Base-by-base conservation (phyloP, 2,113 vertebrate species). In the Hoplias malabaricus region DNA sequence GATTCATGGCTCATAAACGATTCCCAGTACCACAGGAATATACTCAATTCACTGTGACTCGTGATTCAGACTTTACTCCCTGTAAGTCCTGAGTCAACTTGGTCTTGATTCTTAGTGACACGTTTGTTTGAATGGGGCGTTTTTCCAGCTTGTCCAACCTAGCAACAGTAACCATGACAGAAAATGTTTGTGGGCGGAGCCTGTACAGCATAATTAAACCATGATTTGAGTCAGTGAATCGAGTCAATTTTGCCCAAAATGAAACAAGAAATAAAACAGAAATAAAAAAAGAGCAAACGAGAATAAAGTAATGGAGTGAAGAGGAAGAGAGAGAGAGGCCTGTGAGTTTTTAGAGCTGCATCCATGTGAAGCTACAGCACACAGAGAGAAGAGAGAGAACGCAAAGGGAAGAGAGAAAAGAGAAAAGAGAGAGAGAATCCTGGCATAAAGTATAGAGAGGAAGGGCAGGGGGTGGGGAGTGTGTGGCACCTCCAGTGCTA, bases 301-400 rank as follows among this genome's bases (percentile, higher is more conserved):
- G 27, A 50, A 43, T 61, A 38, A 62, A 29, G 59, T 61, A 57
- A 61, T 61, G 23, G 1, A 77, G 46, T 68, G 42, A 61, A 46
- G 31, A 66, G 46, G 34, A 66, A 67, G 23, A 59, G 36, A 42
- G 50, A 65, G 67, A 50, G 62, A 34, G 19, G 42, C 25, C 16
- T 29, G 19, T 59, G 11, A 56, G 12, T 40, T 43, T 70, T 16
- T 59, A 72, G 29, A 69, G 84, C 86, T 31, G 74, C 79, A 93
- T 94, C 94, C 96, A 98, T 97, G 97, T 98, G 96, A 95, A 99
- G 96, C 96, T 93, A 97, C 96, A 96, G 96, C 91, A 90, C 40
- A 82, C 75, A 81, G 48, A 69, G 57, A 72, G 65, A 9, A 68
- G 38, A 57, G 25, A 59, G 65, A 65, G 34, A 40, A 84, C 73